Conservation (phyloP, 2,113 vertebrate species). For the Alethe castanea region DNA sequence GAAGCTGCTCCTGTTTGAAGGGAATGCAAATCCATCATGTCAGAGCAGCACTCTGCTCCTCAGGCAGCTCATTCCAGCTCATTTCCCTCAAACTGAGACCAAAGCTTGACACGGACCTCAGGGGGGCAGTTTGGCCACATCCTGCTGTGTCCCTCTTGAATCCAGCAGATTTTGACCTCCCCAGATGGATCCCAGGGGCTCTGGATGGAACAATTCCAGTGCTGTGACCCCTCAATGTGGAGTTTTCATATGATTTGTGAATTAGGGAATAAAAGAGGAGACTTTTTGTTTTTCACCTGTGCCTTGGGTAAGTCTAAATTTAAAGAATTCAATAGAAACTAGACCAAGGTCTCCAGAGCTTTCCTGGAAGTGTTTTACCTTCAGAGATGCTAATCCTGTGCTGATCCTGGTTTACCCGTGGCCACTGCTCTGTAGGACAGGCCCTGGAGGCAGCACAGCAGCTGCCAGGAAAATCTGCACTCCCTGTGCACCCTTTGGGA, state of each 20-base stretch:
- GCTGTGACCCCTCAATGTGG: not conserved
- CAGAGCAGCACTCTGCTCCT: not conserved
- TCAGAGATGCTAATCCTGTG: not conserved
- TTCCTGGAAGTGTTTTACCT: not conserved
- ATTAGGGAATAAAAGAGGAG: not conserved
- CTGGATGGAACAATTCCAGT: not conserved
- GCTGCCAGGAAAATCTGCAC: not conserved
- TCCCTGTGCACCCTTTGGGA: not conserved
- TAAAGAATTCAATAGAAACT: not conserved
- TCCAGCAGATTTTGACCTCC: not conserved
- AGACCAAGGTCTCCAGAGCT: not conserved
- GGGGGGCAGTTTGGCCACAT: not conserved
- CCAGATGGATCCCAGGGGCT: not conserved
- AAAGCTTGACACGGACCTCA: not conserved
- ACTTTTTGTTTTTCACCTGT: not conserved
- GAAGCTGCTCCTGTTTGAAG: not conserved
- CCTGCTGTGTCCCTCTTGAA: not conserved
- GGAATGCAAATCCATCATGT: not conserved
- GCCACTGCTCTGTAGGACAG: rapidly evolving
- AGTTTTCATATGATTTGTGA: not conserved
- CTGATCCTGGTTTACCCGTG: not conserved
- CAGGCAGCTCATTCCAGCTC: not conserved
- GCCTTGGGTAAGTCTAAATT: not conserved
- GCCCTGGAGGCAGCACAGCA: not conserved
- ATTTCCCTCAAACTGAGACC: not conserved